These are phyloP conservation scores for Drosophila lini DNA, from an alignment of 1,140 invertebrate genomes.

Conservation along the genomic window DNA sequence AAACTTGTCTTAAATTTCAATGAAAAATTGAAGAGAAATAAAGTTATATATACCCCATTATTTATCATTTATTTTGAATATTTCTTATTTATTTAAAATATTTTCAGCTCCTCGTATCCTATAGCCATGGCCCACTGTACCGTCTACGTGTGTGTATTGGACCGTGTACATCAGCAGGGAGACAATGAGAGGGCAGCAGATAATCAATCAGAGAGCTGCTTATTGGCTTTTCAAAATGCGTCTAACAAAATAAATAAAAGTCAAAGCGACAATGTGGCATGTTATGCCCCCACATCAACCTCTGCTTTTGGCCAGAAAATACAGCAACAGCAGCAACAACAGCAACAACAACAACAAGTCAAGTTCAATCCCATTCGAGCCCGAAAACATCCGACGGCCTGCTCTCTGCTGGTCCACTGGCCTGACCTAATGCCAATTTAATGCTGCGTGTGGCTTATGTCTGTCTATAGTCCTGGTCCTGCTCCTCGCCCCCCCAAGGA, in stretches of 20 bases:
- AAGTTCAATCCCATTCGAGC: conserved; percentile 58
- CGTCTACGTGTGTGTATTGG: conserved; percentile 1
- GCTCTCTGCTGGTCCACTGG: conserved; percentile 40
- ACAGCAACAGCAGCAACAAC: background rate
- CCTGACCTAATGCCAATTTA: conserved; percentile 72
- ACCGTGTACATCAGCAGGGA: conserved; percentile 22
- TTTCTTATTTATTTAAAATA: background rate
- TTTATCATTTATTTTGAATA: background rate
- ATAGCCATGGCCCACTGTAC: conserved; percentile 1
- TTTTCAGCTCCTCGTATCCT: background rate
- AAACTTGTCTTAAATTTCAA: background rate
- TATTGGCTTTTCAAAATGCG: conserved; percentile 80
- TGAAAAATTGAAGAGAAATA: background rate
- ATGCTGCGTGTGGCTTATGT: conserved; percentile 61
- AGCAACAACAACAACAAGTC: conserved; percentile 25
- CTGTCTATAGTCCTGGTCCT: conserved; percentile 18
- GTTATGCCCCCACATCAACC: conserved; percentile 27
- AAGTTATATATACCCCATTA: no score
- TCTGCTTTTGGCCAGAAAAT: background rate
- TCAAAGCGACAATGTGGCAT: conserved; percentile 74
- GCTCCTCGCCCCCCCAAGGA: background rate
- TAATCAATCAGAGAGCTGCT: conserved; percentile 79
- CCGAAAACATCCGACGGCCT: conserved; percentile 27
- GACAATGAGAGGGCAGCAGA: conserved; percentile 59
- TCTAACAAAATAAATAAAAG: conserved; percentile 80